Evolutionary conservation across 2,888 invertebrate species (phyloP).

Genomic region (Dinocampus coccinellae): DNA sequence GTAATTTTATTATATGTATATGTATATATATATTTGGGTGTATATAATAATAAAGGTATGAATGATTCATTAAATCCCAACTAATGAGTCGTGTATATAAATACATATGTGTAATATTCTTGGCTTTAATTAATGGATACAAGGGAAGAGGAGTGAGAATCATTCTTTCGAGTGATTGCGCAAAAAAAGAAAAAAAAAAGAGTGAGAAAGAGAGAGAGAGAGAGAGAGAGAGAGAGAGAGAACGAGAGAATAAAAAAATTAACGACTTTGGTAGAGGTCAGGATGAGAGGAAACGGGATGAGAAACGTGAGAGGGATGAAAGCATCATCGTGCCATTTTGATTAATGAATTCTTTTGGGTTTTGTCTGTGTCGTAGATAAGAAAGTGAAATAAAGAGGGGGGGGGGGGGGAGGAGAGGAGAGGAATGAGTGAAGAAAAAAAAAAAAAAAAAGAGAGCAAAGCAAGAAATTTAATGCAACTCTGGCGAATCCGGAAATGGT

Average conservation of each 20-base stretch:
- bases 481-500: conserved; percentile 3
- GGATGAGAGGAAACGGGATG: not conserved
- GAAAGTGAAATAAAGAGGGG: not conserved
- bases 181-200: not conserved
- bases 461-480: conserved; percentile 7
- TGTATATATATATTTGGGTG: not conserved
- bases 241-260: not conserved
- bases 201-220: not conserved
- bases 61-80: not conserved
- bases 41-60: not conserved
- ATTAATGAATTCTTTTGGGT: conserved; percentile 5
- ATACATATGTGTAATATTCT: not conserved
- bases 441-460: conserved; percentile 11
- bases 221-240: not conserved
- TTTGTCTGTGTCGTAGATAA: conserved; percentile 10
- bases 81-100: not conserved
- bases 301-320: not conserved
- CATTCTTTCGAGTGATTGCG: not conserved
- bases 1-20: no score
- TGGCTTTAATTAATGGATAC: not conserved
- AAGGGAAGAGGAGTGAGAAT: not conserved
- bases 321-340: not conserved
- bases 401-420: no score
- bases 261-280: not conserved
- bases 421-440: not conserved